Percentiles rank a stretch among this genome's conserved stretches.
Conservation (phyloP, 2,888 invertebrate genomes). For the Pandemis corylana region DNA sequence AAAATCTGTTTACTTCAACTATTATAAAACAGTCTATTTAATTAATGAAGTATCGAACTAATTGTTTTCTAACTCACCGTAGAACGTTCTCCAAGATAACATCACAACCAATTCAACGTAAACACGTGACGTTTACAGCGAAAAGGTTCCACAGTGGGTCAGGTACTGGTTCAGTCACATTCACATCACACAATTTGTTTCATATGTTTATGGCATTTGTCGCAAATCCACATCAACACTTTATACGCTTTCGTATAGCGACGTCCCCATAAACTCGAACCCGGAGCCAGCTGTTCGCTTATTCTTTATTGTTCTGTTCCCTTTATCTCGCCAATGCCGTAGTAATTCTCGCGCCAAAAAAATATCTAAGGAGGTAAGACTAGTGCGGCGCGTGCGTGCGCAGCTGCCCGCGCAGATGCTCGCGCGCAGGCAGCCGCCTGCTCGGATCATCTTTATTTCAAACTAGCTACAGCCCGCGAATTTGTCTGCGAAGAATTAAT, state of each 20-base stretch:
- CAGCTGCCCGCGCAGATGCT: constrained; percentile 68
- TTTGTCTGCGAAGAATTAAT: too few relatives aligned
- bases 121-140: too few relatives aligned
- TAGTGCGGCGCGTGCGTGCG: constrained; percentile 50
- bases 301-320: background rate
- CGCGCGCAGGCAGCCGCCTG: constrained; percentile 43
- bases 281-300: background rate
- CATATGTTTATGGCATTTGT: too few relatives aligned
- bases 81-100: too few relatives aligned
- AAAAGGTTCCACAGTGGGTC: too few relatives aligned
- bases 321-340: background rate
- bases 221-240: background rate
- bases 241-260: background rate
- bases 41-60: too few relatives aligned
- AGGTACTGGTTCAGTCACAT: too few relatives aligned
- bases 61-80: too few relatives aligned
- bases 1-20: too few relatives aligned
- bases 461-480: background rate
- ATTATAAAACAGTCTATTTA: too few relatives aligned
- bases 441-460: constrained; percentile 12
- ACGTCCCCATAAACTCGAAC: background rate
- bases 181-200: too few relatives aligned
- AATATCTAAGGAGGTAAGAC: constrained; percentile 22
- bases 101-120: too few relatives aligned
- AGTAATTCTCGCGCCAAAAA: constrained; percentile 8